A percentile compares a stretch with the other conserved stretches of the same genome.
phyloP scores from a whole-genome alignment of 1,140 invertebrate species.

The Philaenus spumarius region DNA sequence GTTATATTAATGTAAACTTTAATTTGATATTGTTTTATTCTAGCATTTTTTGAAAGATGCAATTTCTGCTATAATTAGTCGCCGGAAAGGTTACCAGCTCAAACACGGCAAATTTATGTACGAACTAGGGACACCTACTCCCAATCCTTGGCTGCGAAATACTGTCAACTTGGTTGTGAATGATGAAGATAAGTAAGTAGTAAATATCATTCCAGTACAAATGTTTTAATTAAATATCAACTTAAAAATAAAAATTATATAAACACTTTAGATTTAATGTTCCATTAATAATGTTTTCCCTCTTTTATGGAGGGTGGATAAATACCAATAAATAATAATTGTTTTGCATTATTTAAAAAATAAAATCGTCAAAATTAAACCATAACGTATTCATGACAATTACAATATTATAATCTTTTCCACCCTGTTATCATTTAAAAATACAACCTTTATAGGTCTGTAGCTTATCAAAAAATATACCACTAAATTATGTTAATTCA shows the following conservation, averaged over 20 bases:
- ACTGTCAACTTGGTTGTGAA: constrained; percentile 43
- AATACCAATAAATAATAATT: no score
- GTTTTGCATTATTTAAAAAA: background rate
- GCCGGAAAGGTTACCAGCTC: constrained; percentile 63
- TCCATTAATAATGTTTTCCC: no score
- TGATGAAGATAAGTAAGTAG: constrained; percentile 43
- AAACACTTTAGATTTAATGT: background rate
- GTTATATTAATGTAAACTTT: no score
- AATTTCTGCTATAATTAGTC: constrained; percentile 60
- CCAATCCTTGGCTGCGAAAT: constrained; percentile 63
- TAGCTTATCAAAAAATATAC: no score
- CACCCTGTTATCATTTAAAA: no score
- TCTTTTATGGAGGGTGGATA: no score
- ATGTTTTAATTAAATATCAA: no score
- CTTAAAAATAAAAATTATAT: background rate
- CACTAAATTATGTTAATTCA: no score
- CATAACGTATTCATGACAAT: no score
- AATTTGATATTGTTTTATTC: constrained; percentile 10
- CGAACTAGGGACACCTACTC: constrained; percentile 60
- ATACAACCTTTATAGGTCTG: no score
- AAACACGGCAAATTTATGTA: constrained; percentile 60
- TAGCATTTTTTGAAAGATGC: constrained; percentile 67
- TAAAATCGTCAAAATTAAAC: background rate
- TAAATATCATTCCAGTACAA: no score
- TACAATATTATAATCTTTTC: no score